Evolutionary conservation across 2,797 vertebrate genomes (phyloP), one percentile per base, ranked within the genome.

Genomic region (Paedocypris micromegethes): DNA sequence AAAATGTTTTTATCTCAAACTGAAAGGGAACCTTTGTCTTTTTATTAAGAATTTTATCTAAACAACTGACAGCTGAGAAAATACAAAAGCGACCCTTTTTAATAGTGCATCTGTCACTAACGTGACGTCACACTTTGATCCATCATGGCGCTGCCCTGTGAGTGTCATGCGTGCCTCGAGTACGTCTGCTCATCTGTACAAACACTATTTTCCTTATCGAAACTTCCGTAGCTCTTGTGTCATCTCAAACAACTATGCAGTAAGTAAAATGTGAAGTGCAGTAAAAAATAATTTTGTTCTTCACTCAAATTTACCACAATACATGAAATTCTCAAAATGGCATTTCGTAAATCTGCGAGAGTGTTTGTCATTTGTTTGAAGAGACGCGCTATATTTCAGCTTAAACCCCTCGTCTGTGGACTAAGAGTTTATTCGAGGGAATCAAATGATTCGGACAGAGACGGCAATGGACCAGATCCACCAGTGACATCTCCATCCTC

Each of bases 291-390:
- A 5, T 63, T 63, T 4, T 63, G 9, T 23, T 4, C 8, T 23
- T n/a, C 5, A 4, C 51, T 46, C 39, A 42, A 69, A 48, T 49
- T 9, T 1, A 70, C 64, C 53, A 37, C 60, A 2, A 1, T 58
- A 3, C 48, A 5, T 44, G 43, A 58, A 68, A 79, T 63, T 59
- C 70, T 3, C 2, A 73, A 37, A 5, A n/a, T 74, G 1, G 9
- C 80, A 66, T 61, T 68, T 8, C 71, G 74, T 38, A 80, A 75
- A 65, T 77, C 87, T 60, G 2, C 75, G 48, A 78, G 72, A 64
- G 51, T 69, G 0, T 79, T 64, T 57, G 41, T 40, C 6, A 45
- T 37, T 5, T 73, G 63, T 48, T 72, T 58, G 23, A 39, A 57
- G 46, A 49, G 56, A 54, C 71, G 57, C 47, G 75, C 52, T n/a